Conservation (phyloP, 2,113 vertebrate species). For the Formicarius rufipectus region DNA sequence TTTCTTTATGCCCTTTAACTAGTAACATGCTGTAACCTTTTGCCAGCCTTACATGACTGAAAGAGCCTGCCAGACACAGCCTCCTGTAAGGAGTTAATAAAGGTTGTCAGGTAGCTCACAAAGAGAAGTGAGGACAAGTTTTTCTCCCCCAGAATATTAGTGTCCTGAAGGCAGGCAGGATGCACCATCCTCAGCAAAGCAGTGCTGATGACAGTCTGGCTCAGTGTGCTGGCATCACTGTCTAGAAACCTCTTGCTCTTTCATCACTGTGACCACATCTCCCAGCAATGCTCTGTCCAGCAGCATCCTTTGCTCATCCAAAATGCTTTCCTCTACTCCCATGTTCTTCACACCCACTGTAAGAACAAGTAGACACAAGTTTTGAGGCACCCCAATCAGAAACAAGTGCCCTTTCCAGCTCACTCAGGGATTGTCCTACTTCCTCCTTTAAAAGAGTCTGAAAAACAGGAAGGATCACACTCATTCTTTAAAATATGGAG, state of each 20-base stretch:
- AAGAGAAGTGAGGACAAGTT: not conserved
- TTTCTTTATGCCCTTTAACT: not conserved
- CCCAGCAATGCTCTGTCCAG: not conserved
- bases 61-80: not conserved
- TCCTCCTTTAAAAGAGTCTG: not conserved
- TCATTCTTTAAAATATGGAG: not conserved
- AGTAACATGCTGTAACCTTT: not conserved
- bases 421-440: not conserved
- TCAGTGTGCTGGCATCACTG: not conserved
- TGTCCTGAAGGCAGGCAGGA: not conserved
- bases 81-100: not conserved
- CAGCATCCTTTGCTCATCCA: not conserved
- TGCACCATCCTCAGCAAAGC: not conserved
- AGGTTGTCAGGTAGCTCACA: not conserved
- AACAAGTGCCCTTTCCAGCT: not conserved
- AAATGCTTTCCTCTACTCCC: not conserved
- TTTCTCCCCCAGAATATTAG: not conserved
- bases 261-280: not conserved
- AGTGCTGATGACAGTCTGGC: not conserved
- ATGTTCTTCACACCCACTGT: not conserved
- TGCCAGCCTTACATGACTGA: not conserved
- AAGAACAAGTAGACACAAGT: not conserved
- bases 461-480: not conserved
- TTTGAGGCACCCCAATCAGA: accelerated
- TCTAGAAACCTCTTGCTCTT: not conserved